Base-by-base conservation (phyloP, 35 echinoderm and acorn worm species). In the Apostichopus parvimensis region DNA sequence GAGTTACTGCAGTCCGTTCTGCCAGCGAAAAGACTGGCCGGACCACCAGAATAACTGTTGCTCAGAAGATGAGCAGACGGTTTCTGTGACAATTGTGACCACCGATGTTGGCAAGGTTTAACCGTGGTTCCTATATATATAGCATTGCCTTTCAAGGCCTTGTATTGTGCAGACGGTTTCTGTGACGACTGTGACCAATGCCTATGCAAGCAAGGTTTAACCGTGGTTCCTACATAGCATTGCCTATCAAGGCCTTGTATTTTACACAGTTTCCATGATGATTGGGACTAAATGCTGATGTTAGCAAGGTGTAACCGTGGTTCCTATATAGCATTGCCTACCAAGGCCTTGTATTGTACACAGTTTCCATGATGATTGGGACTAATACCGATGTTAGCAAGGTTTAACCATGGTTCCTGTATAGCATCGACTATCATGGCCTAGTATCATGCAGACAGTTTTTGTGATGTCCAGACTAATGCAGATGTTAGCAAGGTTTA, bases 1-100 rank as follows among this genome's bases (percentile, higher is more conserved):
- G 4, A 96, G 94, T 56, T 98, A 98, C 87, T 98, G 97, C 64
- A 98, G 97, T 54, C 91, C 93, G 5, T 98, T 98, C 85, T 98
- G 97, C 84, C 97, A 98, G 55, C 85, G 97, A 0, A 98, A 98
- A 82, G 97, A 98, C 78, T 98, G 97, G 97, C 57, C 91, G 0
- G 76, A 60, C 20, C 97, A 98, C 79, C 97, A 98, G 55, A 93
- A 98, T 82, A 91, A 83, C 85, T 98, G 97, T 70, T 87, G 85
- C 25, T 28, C 85, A 14, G 85, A 87, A 25, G 85, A 87, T 23
- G 83, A 87, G 59, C 15, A 17, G 9, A 52, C 85, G 6, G 85
- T 87, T 7, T 87, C 85, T 64, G 85, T 87, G 15, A 87, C 85
- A 10, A 87, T 87, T 24, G 85, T 87, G 0, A 58, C 85, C 22